Evolutionary conservation across 1,140 invertebrate species (phyloP).

Genomic region (Drosophila micromelanica): DNA sequence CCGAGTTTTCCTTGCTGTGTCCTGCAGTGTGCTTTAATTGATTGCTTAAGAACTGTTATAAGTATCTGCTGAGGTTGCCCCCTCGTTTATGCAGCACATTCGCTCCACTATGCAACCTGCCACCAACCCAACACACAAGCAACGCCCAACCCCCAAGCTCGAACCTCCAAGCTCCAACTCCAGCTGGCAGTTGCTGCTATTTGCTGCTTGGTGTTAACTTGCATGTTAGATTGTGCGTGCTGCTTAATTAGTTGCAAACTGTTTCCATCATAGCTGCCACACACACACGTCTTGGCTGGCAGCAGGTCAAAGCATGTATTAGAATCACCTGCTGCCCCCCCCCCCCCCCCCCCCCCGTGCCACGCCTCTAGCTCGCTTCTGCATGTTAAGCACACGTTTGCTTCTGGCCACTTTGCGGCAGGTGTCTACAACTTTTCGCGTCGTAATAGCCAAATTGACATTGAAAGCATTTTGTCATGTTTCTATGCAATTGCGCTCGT

Average conservation of each 20-base stretch:
- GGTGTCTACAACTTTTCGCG: constrained; percentile 52
- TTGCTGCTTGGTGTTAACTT: constrained; percentile 69
- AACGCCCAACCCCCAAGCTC: no score
- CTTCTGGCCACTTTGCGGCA: constrained; percentile 21
- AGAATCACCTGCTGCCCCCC: constrained; percentile 4
- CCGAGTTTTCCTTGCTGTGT: background rate
- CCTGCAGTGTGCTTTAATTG: constrained; percentile 28
- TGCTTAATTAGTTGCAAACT: constrained; percentile 83
- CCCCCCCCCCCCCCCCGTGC: no score
- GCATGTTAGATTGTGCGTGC: constrained; percentile 82
- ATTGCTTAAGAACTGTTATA: constrained; percentile 44
- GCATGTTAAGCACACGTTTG: constrained; percentile 63
- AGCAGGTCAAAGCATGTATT: constrained; percentile 13
- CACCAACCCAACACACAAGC: background rate
- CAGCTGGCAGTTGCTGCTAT: constrained; percentile 13
- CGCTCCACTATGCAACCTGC: constrained; percentile 32
- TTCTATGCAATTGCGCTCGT: constrained; percentile 27
- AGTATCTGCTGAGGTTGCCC: constrained; percentile 19
- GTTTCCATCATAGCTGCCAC: constrained; percentile 66
- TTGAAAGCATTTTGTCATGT: constrained; percentile 70
- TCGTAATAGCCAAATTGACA: constrained; percentile 63
- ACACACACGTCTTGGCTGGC: background rate
- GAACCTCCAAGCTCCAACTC: no score
- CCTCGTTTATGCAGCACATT: background rate
- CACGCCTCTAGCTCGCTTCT: background rate